Percentiles rank a stretch among this genome's conserved stretches.
These are phyloP conservation scores for Typhlichthys eigenmanni DNA, from an alignment of 2,797 vertebrate genomes.

Conservation along the genomic window DNA sequence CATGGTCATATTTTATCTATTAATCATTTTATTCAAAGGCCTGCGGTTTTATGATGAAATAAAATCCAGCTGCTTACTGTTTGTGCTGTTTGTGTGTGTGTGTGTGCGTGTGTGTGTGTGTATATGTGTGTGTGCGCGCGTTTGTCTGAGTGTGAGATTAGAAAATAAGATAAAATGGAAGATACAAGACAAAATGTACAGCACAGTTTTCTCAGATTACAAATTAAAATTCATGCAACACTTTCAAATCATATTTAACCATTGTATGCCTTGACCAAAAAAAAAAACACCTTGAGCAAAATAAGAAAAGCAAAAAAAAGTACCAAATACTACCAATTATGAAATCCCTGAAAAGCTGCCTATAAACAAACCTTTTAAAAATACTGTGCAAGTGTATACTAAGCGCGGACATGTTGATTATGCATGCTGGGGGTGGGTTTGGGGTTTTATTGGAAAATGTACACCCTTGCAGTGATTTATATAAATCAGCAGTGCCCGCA, in stretches of 20 bases:
- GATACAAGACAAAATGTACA: too few relatives aligned
- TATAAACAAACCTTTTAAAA: constrained; percentile 55
- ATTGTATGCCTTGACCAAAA: too few relatives aligned
- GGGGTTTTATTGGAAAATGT: constrained; percentile 82
- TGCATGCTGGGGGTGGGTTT: constrained; percentile 74
- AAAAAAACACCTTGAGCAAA: background rate
- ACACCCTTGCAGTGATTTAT: constrained; percentile 83
- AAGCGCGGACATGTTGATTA: constrained; percentile 77
- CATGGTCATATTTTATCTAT: constrained; percentile 63
- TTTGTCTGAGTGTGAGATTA: background rate
- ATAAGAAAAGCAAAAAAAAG: constrained; percentile 22
- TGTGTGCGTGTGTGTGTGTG: background rate
- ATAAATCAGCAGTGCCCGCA: constrained; percentile 82
- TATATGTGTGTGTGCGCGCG: background rate
- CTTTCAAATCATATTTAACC: too few relatives aligned
- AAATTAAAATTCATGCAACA: too few relatives aligned
- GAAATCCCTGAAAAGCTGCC: too few relatives aligned
- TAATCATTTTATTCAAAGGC: constrained; percentile 60
- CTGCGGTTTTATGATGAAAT: constrained; percentile 57
- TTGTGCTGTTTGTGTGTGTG: constrained; percentile 2
- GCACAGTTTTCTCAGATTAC: too few relatives aligned
- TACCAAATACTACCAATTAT: constrained; percentile 23
- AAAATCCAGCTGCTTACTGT: constrained; percentile 50
- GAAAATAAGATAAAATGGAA: too few relatives aligned
- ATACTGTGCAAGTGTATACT: constrained; percentile 57